Evolutionary conservation across 2,888 invertebrate genomes (phyloP).

Genomic region (Rhopalosiphum nymphaeae): DNA sequence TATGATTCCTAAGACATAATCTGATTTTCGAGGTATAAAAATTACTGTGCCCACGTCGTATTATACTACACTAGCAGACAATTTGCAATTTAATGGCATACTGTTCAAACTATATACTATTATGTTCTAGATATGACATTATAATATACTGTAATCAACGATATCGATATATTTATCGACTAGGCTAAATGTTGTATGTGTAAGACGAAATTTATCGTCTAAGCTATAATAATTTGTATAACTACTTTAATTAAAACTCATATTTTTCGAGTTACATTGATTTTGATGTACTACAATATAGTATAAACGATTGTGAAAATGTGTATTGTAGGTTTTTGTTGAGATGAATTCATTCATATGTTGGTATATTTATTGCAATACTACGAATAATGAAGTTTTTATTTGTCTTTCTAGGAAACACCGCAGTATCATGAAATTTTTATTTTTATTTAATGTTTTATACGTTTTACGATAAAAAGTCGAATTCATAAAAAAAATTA

Average conservation of each 20-base stretch:
- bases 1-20: background rate
- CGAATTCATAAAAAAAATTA: conserved; percentile 21
- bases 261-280: background rate
- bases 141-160: background rate
- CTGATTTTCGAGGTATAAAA: background rate
- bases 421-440: background rate
- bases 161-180: background rate
- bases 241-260: background rate
- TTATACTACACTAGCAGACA: too few species aligned
- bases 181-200: background rate
- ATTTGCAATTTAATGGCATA: background rate
- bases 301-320: background rate
- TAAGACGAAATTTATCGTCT: background rate
- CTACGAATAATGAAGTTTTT: background rate
- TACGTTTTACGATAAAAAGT: conserved; percentile 17
- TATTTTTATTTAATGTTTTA: background rate
- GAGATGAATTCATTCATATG: background rate
- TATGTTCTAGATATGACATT: background rate
- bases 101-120: background rate
- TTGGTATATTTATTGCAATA: background rate
- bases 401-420: background rate
- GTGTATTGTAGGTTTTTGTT: background rate
- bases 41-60: too few species aligned
- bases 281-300: background rate
- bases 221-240: background rate